Evolutionary conservation across 2,797 vertebrate species (phyloP).

Genomic region (Picus viridis): DNA sequence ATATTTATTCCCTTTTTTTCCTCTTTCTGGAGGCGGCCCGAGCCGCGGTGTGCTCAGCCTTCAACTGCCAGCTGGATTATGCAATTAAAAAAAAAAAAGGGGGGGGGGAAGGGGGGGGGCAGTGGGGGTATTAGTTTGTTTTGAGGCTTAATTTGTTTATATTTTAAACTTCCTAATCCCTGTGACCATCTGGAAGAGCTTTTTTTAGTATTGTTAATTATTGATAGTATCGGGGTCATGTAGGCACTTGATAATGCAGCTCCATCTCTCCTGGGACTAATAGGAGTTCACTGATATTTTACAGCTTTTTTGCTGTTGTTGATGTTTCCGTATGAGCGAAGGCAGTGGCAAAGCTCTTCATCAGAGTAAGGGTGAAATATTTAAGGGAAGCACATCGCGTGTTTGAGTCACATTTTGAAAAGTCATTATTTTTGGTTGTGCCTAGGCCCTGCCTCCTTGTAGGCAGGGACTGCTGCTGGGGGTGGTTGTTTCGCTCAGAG

Average conservation of each 20-base stretch:
- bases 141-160: slow-evolving; percentile 63
- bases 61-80: neutral
- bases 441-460: neutral
- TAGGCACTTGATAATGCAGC: slow-evolving; percentile 61
- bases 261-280: slow-evolving; percentile 34
- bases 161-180: slow-evolving; percentile 76
- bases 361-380: neutral
- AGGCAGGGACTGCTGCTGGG: neutral
- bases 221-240: slow-evolving; percentile 75
- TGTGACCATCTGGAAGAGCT: slow-evolving; percentile 77
- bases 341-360: neutral
- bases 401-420: neutral
- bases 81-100: neutral
- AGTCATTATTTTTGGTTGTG: neutral
- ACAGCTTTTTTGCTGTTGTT: neutral
- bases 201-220: slow-evolving; percentile 79
- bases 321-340: neutral
- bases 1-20: no score
- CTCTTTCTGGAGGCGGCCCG: neutral
- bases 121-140: neutral
- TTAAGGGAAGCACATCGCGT: accelerated
- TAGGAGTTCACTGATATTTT: neutral
- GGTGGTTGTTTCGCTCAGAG: neutral
- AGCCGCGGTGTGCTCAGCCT: neutral
- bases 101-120: no score